phyloP scores from a whole-genome alignment of 2,113 vertebrate genomes.

The Coracopsis vasa region DNA sequence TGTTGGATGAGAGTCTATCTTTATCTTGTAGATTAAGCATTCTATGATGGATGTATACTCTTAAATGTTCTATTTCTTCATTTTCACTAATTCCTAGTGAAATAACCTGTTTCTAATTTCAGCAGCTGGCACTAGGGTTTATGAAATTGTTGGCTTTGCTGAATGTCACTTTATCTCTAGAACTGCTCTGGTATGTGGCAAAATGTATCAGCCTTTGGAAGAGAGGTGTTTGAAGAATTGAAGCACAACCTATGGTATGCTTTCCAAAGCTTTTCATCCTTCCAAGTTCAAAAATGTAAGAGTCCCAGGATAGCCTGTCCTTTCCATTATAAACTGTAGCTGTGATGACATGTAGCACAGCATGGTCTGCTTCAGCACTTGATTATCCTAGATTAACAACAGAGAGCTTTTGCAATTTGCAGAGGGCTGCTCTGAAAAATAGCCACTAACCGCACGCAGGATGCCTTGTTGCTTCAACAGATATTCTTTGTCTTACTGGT shows the following conservation, averaged over 20 bases:
- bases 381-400: neutral
- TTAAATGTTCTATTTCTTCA: neutral
- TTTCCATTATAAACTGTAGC: neutral
- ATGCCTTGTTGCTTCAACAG: neutral
- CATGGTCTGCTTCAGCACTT: neutral
- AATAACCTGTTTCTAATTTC: neutral
- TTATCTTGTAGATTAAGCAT: neutral
- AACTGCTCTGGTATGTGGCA: neutral
- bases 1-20: neutral
- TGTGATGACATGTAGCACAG: neutral
- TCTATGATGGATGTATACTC: neutral
- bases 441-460: neutral
- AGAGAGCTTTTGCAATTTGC: accelerated
- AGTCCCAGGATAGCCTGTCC: neutral
- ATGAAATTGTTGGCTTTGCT: neutral
- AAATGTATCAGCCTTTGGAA: neutral
- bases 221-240: neutral
- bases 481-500: neutral
- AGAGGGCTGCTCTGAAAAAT: neutral
- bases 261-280: neutral
- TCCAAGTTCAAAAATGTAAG: neutral
- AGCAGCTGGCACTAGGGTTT: neutral
- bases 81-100: neutral
- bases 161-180: neutral
- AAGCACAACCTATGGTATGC: neutral